Evolutionary conservation across 2,888 invertebrate species (phyloP).

Genomic region (Clepsis dumicolana): DNA sequence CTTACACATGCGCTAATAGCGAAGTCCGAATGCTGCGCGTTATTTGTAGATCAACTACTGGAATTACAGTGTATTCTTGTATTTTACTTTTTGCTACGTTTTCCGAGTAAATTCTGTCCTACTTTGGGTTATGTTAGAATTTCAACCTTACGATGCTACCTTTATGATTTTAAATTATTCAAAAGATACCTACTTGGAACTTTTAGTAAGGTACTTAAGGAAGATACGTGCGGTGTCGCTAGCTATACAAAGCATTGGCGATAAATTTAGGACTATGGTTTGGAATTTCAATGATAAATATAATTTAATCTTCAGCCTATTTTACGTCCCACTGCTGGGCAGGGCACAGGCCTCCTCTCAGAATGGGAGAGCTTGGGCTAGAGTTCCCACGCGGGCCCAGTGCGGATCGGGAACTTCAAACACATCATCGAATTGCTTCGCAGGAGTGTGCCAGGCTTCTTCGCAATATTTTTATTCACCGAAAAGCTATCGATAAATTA

Average conservation of each 20-base stretch:
- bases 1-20: no score
- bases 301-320: no score
- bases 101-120: conserved; percentile 20
- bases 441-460: no score
- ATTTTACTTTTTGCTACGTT: conserved; percentile 14
- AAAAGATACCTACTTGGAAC: neutral
- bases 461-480: no score
- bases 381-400: no score
- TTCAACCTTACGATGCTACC: neutral
- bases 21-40: neutral
- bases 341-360: no score
- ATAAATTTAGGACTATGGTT: neutral
- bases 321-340: no score
- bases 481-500: no score
- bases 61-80: neutral
- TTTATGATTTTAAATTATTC: conserved; percentile 1
- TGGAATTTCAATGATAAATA: neutral
- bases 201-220: conserved; percentile 15
- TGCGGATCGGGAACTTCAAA: no score
- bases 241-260: neutral
- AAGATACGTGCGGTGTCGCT: neutral
- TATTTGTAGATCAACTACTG: neutral
- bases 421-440: no score
- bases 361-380: no score
- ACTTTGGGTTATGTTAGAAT: neutral